Base-by-base conservation (phyloP, 2,888 invertebrate genomes). In the Yponomeuta plumbellus region DNA sequence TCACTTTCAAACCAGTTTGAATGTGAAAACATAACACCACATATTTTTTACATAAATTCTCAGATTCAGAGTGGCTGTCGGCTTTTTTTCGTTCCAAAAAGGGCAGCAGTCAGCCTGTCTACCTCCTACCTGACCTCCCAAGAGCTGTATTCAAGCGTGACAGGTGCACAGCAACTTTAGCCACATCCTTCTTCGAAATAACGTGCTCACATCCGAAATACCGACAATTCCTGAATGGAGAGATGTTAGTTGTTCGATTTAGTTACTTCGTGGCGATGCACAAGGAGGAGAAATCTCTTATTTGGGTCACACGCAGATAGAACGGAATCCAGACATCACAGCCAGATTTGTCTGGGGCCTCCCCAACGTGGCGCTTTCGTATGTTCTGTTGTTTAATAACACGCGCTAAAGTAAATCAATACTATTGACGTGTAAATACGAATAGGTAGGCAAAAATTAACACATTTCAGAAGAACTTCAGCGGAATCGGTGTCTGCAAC, bases 271-370 rank as follows among this genome's bases (percentile, higher is more conserved):
- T 71, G 76, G 72, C 76, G 72, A 76, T 80, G 80, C 80, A 86
- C 84, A 84, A 83, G 82, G 84, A 89, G 86, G 89, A 89, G 89
- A 90, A 90, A 90, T 88, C 86, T 84, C 79, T 77, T 84, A 91
- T 89, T 88, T 90, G 90, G 90, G 90, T 91, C 90, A 91, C 89
- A 90, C 88, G 89, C 87, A 87, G 90, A 87, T 87, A 83, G 61
- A 61, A 20, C 20, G 59, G 56, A 65, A 65, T 58, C 34, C 58
- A 34, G 65, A 22, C 58, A 34, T 65, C 65, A 4, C 23, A 39
- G n/a, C 44, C 17, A 13, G 44, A 17, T 17, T 52, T 52, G 44
- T 44, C 20, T 39, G 63, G 13, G 59, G 59, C 59, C 22, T 23
- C 59, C 22, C 21, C 59, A 22, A 59, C 59, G 20, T 21, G 59